Conservation (phyloP, 2,797 vertebrate genomes). For the Apogon hyalosoma region DNA sequence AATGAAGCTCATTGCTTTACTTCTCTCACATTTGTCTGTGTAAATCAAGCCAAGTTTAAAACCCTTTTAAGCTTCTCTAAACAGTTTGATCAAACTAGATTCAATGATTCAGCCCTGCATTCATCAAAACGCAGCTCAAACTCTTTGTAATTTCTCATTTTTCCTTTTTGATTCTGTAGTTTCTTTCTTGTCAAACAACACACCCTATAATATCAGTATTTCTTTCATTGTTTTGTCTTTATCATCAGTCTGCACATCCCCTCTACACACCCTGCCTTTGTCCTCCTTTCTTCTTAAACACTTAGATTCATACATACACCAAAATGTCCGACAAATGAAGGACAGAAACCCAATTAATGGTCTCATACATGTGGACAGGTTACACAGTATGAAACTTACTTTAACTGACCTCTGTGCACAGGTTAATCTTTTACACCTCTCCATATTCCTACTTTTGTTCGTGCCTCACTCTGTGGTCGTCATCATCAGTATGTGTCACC, state of each 20-base stretch:
- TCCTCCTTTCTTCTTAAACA: not conserved
- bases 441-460: constrained; percentile 22
- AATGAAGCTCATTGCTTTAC: constrained; percentile 2
- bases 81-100: constrained; percentile 19
- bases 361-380: not conserved
- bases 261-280: not conserved
- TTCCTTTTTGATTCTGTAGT: not conserved
- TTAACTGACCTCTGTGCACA: constrained; percentile 12
- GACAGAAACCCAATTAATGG: not conserved
- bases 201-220: not conserved
- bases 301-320: not conserved
- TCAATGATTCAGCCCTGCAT: not conserved
- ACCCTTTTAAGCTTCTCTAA: constrained; percentile 23
- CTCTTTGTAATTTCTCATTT: constrained; percentile 13
- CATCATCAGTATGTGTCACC: constrained; percentile 63
- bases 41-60: constrained; percentile 10
- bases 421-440: constrained; percentile 23
- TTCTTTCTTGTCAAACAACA: constrained; percentile 1
- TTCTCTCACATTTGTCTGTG: not conserved
- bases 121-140: constrained; percentile 4
- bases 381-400: constrained; percentile 15
- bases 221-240: not conserved
- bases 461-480: constrained; percentile 26
- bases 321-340: too few species aligned
- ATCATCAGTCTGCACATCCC: not conserved